Percentiles rank a stretch among this genome's conserved stretches.
Conservation (phyloP, 2,113 vertebrate genomes). For the Paratilapia polleni region DNA sequence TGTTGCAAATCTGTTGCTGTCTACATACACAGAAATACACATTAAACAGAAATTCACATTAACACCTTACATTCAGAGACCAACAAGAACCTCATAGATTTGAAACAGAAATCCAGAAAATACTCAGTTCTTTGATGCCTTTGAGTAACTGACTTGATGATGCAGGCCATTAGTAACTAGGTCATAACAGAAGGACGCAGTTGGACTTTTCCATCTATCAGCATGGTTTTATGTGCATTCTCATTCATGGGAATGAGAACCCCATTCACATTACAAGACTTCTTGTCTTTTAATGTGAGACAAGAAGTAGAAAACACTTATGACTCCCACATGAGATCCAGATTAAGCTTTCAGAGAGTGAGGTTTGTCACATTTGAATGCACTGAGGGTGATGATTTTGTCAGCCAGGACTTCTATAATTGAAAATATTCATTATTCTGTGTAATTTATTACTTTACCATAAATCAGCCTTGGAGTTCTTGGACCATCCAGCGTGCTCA, state of each 20-base stretch:
- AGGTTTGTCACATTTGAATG: slow-evolving; percentile 17
- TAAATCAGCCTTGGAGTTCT: slow-evolving; percentile 43
- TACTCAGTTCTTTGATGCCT: slow-evolving; percentile 55
- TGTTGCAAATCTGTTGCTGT: too few species aligned
- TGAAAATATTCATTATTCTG: slow-evolving; percentile 59
- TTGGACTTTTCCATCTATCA: not conserved
- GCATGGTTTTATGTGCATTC: not conserved
- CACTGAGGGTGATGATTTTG: slow-evolving; percentile 34
- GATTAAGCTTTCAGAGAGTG: not conserved
- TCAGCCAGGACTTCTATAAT: slow-evolving; percentile 43
- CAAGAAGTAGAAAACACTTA: not conserved
- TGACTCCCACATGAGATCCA: not conserved
- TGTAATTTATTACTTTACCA: slow-evolving; percentile 65
- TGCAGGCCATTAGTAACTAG: slow-evolving; percentile 47
- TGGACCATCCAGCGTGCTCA: slow-evolving; percentile 27
- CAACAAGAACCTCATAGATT: not conserved
- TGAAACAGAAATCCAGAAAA: not conserved
- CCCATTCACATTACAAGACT: too few species aligned
- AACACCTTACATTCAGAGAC: not conserved
- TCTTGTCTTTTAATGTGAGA: too few species aligned
- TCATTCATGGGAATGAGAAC: too few species aligned
- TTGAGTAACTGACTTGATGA: slow-evolving; percentile 39
- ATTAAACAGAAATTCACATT: too few species aligned
- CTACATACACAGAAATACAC: too few species aligned
- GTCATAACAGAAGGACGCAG: slow-evolving; percentile 21